Conservation (phyloP, 2,888 invertebrate species). For the Cyclophora punctaria region DNA sequence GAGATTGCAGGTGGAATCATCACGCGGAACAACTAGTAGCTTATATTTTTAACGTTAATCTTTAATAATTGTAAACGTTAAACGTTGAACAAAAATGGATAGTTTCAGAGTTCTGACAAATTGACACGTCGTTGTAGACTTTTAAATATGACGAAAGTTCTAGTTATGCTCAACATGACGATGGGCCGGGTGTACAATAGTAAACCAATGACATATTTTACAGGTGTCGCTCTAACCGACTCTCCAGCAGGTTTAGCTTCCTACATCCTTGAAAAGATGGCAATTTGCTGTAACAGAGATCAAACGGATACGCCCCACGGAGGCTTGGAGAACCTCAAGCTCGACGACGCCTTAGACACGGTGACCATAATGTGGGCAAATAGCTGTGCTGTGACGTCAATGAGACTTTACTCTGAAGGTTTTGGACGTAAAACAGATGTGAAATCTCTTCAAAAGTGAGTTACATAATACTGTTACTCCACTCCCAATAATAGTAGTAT, state of each 20-base stretch:
- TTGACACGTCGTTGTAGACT: not conserved
- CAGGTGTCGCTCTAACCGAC: conserved; percentile 81
- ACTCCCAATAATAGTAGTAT: too few relatives aligned
- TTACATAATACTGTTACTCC: not conserved
- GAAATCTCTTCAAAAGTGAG: conserved; percentile 38
- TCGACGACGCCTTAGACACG: conserved; percentile 86
- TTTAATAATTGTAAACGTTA: not conserved
- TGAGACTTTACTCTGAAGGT: conserved; percentile 83
- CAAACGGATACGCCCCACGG: conserved; percentile 77
- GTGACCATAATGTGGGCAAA: conserved; percentile 88
- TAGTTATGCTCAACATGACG: not conserved
- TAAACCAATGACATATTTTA: conserved; percentile 13
- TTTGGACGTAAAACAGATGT: conserved; percentile 21
- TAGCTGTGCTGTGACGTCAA: conserved; percentile 83
- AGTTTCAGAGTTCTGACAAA: not conserved
- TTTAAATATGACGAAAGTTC: not conserved
- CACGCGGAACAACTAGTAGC: not conserved
- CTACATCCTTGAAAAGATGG: conserved; percentile 92
- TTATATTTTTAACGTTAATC: not conserved
- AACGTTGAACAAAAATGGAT: not conserved
- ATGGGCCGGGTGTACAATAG: too few relatives aligned
- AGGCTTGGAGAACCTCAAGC: conserved; percentile 76
- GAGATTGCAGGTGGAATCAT: too few relatives aligned
- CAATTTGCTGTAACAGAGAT: conserved; percentile 77
- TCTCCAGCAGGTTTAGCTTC: conserved; percentile 90